Base-by-base conservation (phyloP, 64 coral and sea anemone species). In the Pachyseris speciosa region DNA sequence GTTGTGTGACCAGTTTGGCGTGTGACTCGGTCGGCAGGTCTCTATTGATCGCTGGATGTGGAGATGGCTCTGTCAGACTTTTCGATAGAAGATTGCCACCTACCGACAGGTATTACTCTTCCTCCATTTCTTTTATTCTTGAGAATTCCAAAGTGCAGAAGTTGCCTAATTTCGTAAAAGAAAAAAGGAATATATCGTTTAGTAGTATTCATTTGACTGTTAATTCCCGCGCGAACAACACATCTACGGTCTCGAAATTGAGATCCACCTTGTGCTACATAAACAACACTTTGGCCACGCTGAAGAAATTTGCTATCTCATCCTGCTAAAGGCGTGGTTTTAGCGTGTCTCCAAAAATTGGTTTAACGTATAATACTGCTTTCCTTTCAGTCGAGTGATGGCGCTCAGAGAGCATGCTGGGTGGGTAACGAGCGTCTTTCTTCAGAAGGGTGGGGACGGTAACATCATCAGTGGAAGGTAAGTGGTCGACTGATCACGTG, bases 381-480 rank as follows among this genome's bases (percentile, higher is more conserved):
- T 84, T 1, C 36, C 11, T 80, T 72, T 55, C 43, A 99, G 97
- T 39, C 85, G 97, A 38, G 97, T 99, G 73, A 99, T 99, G 97
- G 94, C 93, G 0, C 85, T 99, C 8, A 74, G 97, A 75, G 97
- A 99, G 86, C 97, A 99, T 61, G 49, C 75, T 32, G 90, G 94
- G 31, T 99, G 97, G 97, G 97, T 99, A 2, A 89, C 93, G 0
- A 95, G 94, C 42, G 97, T 99, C 1, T 95, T 95, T 45, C 47
- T 99, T 27, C 94, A 93, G 86, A 95, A 95, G 24, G 89, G 83
- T 59, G 94, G 94, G 31, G 94, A 95, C 57, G 94, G 94, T 27
- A 95, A 95, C 57, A 95, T 99, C 15, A 84, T 99, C 49, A 95
- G 90, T 83, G 97, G 89, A 72, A 99, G 97, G 97, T 99, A 93